A percentile compares a stretch with the other conserved stretches of the same genome.
Conservation (phyloP, 2,888 invertebrate genomes). For the Serrognathus titanus region DNA sequence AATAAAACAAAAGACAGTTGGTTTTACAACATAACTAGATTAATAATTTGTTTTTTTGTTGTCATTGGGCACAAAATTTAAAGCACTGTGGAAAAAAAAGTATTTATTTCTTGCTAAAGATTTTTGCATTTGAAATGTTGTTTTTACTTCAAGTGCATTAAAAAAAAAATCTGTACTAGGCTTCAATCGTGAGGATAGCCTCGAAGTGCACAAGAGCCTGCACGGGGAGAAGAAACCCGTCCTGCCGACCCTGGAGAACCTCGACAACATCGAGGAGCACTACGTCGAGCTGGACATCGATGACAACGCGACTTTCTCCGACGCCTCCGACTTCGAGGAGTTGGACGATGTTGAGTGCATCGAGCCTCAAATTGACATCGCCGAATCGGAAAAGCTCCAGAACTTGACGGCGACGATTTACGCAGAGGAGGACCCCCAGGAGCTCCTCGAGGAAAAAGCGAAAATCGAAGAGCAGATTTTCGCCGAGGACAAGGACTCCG, state of each 20-base stretch:
- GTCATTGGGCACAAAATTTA: too few species aligned
- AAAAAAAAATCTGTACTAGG: neutral
- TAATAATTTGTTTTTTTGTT: too few species aligned
- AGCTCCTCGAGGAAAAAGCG: constrained; percentile 20
- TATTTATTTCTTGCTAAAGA: too few species aligned
- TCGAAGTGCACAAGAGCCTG: constrained; percentile 43
- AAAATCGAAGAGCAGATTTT: constrained; percentile 18
- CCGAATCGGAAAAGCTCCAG: neutral
- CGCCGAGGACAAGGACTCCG: constrained; percentile 5
- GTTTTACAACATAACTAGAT: too few species aligned
- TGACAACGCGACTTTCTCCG: constrained; percentile 25
- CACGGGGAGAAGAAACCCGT: constrained; percentile 42
- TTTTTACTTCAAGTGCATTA: too few species aligned
- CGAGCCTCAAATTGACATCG: constrained; percentile 8
- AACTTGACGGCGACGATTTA: constrained; percentile 17
- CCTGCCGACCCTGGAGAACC: constrained; percentile 45
- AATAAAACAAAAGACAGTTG: too few species aligned
- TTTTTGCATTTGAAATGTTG: too few species aligned
- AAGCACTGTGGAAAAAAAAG: too few species aligned
- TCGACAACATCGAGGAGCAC: constrained; percentile 47
- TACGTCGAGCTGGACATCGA: constrained; percentile 41
- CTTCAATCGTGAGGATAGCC: constrained; percentile 46
- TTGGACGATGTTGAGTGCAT: constrained; percentile 14
- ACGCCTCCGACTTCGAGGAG: constrained; percentile 31
- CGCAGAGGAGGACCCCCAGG: constrained; percentile 20